Percentiles rank a stretch among this genome's conserved stretches.
These are phyloP conservation scores for Emesis russula DNA, from an alignment of 2,888 invertebrate genomes.

Conservation along the genomic window DNA sequence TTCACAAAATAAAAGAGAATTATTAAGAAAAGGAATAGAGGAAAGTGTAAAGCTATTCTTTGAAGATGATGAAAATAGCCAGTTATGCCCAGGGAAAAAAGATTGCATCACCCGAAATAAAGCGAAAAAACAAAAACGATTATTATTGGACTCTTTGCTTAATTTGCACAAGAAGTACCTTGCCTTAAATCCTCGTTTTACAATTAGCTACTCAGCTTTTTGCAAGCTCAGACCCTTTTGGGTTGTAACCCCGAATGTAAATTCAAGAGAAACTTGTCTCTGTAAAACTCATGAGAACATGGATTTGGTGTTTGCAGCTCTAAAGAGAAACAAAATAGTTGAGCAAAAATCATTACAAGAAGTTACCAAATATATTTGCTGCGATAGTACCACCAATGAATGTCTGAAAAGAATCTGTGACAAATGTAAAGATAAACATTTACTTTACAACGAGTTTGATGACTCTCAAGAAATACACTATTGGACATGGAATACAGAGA, in stretches of 20 bases:
- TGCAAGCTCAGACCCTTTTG: neutral
- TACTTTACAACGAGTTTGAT: slow-evolving; percentile 5
- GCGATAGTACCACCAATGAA: slow-evolving; percentile 7
- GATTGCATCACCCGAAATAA: slow-evolving; percentile 4
- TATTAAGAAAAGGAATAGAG: neutral
- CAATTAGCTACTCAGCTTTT: slow-evolving; percentile 1
- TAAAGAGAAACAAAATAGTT: too few species aligned
- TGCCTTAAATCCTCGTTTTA: neutral
- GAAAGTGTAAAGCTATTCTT: slow-evolving; percentile 4
- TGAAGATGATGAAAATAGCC: neutral
- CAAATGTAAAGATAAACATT: slow-evolving; percentile 4
- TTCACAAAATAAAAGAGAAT: neutral
- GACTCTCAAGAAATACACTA: neutral
- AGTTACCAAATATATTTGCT: neutral
- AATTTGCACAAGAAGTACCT: slow-evolving; percentile 1
- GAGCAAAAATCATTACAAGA: neutral
- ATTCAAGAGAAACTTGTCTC: slow-evolving; percentile 4
- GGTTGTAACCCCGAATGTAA: neutral
- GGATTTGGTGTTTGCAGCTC: too few species aligned
- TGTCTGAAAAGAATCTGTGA: slow-evolving; percentile 12
- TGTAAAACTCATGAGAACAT: slow-evolving; percentile 1
- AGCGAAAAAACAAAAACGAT: neutral
- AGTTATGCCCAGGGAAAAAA: neutral
- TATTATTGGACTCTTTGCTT: neutral
- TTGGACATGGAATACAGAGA: slow-evolving; percentile 11